Evolutionary conservation across 2,888 invertebrate species (phyloP).

Genomic region (Caenorhabditis sulstoni): DNA sequence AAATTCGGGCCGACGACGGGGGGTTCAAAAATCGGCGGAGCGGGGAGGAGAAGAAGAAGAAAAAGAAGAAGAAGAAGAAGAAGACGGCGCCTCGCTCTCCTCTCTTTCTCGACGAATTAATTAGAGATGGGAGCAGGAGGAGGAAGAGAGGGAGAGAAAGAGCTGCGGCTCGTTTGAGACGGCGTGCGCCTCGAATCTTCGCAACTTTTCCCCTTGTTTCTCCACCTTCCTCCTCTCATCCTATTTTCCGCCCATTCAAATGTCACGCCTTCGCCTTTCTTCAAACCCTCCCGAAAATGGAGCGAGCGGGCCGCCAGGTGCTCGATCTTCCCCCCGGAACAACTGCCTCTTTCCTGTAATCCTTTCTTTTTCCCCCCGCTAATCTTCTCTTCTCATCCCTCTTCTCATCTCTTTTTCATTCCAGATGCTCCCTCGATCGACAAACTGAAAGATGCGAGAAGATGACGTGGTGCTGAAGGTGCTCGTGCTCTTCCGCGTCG

Average conservation of each 20-base stretch:
- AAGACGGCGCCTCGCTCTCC: slow-evolving; percentile 1
- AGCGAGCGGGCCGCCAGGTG: background rate
- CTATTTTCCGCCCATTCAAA: slow-evolving; percentile 34
- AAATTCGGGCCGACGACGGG: background rate
- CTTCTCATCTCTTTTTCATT: background rate
- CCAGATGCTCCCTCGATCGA: slow-evolving; percentile 23
- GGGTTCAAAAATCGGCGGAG: slow-evolving; percentile 26
- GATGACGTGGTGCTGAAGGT: slow-evolving; percentile 19
- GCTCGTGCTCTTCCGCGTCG: slow-evolving; percentile 13
- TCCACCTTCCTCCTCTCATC: background rate
- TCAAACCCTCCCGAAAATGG: slow-evolving; percentile 9
- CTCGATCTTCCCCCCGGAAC: background rate
- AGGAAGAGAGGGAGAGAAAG: background rate
- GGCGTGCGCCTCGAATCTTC: slow-evolving; percentile 23
- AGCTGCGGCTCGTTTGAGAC: slow-evolving; percentile 23
- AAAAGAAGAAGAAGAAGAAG: slow-evolving; percentile 18
- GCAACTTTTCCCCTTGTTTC: slow-evolving; percentile 34
- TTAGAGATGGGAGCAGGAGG: slow-evolving; percentile 47
- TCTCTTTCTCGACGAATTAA: slow-evolving; percentile 48
- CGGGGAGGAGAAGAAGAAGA: slow-evolving; percentile 9
- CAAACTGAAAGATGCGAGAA: slow-evolving; percentile 37
- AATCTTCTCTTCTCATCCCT: slow-evolving; percentile 23
- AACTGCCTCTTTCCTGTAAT: slow-evolving; percentile 24
- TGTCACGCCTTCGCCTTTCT: slow-evolving; percentile 17
- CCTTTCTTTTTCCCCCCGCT: slow-evolving; percentile 18